Evolutionary conservation across 2,888 invertebrate species (phyloP), one percentile per base, ranked within the genome.

Genomic region (Trissolcus japonicus): DNA sequence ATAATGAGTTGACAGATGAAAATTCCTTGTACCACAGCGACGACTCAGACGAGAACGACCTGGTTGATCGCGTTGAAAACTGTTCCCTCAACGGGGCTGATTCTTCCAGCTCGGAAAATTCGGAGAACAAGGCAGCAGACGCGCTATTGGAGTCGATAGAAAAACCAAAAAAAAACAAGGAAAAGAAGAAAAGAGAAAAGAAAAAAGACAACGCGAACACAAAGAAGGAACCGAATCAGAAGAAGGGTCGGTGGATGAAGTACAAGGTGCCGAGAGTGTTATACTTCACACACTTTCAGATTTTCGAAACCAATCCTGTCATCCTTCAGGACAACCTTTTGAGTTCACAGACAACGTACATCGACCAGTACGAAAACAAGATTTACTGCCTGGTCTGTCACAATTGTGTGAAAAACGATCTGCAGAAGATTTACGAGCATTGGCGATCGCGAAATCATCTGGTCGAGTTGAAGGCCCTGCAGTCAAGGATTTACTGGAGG

Each of bases 371-470:
- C 4, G 56, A 68, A 16, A 40, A 50, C 13, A 41, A 11, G 6
- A 6, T 68, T 7, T 74, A 54, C 25, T 78, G 78, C 21, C 19
- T 75, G 17, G 14, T 72, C 3, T 78, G 78, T 46, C 59, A 50
- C 29, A 46, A 11, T 29, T 43, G 7, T 11, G 25, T 51, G 11
- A 17, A 41, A 9, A 35, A 65, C 9, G 35, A 69, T 21, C 43
- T 79, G 11, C 71, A 74, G 41, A 17, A 55, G 9, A 50, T 76
- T 17, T 79, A 71, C 40, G 79, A 76, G 13, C 79, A 79, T 17
- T 76, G 76, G 79, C 21, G 76, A 3, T 74, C 71, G 0, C 16
- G 29, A n/a, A 19, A 14, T 1, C 78, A 78, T 50, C 25, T 35
- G 1, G 21, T 13, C 2, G 25, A 60, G 25, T 51, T 73, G 7